Conservation (phyloP, 2,113 vertebrate species). For the Hippocampus mohnikei region DNA sequence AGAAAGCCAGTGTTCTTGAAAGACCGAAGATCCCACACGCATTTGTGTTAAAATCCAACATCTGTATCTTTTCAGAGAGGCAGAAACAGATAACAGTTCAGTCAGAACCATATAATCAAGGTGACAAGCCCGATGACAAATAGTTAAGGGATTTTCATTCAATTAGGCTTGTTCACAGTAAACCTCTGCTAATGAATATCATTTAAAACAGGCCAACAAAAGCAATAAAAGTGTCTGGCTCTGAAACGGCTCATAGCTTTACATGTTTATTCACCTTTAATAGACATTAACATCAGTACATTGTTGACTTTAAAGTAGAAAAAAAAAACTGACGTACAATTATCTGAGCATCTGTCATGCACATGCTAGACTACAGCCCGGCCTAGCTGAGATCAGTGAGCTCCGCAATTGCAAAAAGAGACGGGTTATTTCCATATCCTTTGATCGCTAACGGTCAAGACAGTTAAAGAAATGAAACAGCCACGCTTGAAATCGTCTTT, state of each 20-base stretch:
- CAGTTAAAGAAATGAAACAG: too few species aligned
- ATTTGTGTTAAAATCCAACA: conserved; percentile 2
- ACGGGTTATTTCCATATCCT: too few species aligned
- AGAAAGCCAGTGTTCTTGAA: conserved; percentile 21
- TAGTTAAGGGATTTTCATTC: neutral
- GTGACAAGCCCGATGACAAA: neutral
- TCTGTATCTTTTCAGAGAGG: neutral
- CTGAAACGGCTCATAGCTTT: neutral
- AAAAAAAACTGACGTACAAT: neutral
- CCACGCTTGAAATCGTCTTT: too few species aligned
- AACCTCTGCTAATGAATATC: neutral
- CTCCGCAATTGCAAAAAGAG: neutral
- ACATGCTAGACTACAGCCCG: neutral
- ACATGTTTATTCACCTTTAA: neutral
- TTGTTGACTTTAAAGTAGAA: neutral
- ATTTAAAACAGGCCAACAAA: neutral
- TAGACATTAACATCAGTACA: neutral
- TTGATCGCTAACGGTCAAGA: too few species aligned
- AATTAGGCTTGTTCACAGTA: neutral
- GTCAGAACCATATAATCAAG: neutral
- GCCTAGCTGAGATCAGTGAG: neutral
- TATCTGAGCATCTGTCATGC: neutral
- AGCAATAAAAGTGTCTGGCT: neutral
- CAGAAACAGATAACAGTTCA: neutral
- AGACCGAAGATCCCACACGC: conserved; percentile 4